A percentile compares a stretch with the other conserved stretches of the same genome.
phyloP scores from a whole-genome alignment of 2,797 vertebrate genomes.

The Crocodylus rhombifer region DNA sequence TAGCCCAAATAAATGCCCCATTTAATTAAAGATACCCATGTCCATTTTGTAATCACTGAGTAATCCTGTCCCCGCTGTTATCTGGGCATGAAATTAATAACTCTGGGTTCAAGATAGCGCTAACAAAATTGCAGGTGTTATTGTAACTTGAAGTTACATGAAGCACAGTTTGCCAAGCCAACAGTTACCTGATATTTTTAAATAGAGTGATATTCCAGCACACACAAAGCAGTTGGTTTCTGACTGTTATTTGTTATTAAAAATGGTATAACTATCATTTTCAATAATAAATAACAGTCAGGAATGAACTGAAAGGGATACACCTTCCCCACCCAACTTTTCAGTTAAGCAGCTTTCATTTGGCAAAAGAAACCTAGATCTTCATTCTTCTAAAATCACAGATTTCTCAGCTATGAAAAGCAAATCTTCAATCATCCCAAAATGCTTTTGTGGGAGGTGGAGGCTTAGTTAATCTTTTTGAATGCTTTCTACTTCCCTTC shows the following conservation, averaged over 20 bases:
- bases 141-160: background rate
- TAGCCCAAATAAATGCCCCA: background rate
- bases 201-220: background rate
- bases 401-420: background rate
- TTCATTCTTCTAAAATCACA: background rate
- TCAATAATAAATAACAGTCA: background rate
- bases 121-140: background rate
- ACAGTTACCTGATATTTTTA: background rate
- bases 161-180: background rate
- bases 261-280: background rate
- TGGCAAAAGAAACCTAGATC: background rate
- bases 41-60: background rate
- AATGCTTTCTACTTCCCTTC: background rate
- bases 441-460: background rate
- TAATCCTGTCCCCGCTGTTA: background rate
- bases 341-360: background rate
- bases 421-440: background rate
- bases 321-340: background rate
- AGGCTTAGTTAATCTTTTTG: background rate
- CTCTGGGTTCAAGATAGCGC: background rate
- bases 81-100: background rate
- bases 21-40: background rate
- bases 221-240: background rate
- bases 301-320: background rate
- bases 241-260: too few species aligned